Evolutionary conservation across 2,888 invertebrate species (phyloP), one percentile per base, ranked within the genome.

Genomic region (Orgyia antiqua): DNA sequence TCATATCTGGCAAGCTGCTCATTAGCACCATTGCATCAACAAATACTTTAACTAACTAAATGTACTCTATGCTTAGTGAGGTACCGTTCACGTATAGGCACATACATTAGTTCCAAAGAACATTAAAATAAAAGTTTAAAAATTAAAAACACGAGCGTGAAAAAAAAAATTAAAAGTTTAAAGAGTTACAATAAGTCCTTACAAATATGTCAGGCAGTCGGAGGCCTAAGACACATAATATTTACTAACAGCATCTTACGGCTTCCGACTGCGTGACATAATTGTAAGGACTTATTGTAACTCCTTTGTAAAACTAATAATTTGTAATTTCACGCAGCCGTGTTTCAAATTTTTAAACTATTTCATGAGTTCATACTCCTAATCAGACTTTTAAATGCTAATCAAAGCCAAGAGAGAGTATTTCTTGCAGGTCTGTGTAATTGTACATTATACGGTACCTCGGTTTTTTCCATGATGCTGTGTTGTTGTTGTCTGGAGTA

Each of bases 391-490:
- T 27, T 24, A 24, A 13, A 12, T 25, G 29, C 11, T 26, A 36
- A 8, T 36, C 36, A 39, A 39, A 47, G 26, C 43, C 45, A 12
- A 34, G 32, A 17, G 27, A 33, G 21, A 29, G 35, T 24, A 31
- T 33, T 21, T 36, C 31, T 26, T 36, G 36, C 10, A 28, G 21
- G 23, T 13, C 28, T 24, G 27, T 27, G 27, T 30, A 29, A 25
- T 36, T 25, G 24, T 36, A 36, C 9, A 31, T 17, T 15, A 36
- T 36, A 15, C 29, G 58, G 56, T 71, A 86, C 84, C 79, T 84
- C 52, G 82, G 79, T 45, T 86, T 87, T 60, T 83, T 84, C 80
- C 80, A 77, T 0, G 77, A 65, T 7, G 78, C 65, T 0, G 57
- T 59, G 62, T 79, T 83, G 52, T 79, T 83, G 60, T 84, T 83